Percentiles rank a stretch among this genome's conserved stretches.
These are phyloP conservation scores for Rhagonycha lutea DNA, from an alignment of 2,888 invertebrate genomes.

Conservation along the genomic window DNA sequence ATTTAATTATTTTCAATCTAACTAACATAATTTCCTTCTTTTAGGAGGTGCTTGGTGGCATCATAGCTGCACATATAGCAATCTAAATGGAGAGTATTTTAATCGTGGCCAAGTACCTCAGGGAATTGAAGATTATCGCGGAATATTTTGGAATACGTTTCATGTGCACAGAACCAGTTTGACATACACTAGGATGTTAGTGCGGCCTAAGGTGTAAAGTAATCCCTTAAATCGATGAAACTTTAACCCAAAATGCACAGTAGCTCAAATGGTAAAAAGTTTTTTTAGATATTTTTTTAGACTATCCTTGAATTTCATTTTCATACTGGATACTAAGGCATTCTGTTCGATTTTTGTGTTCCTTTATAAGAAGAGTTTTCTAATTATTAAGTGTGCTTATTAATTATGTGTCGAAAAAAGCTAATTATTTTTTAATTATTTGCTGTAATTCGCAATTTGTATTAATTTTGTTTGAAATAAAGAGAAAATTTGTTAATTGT, in stretches of 20 bases:
- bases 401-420: not conserved
- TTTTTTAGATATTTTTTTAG: not conserved
- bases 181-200: slow-evolving; percentile 71
- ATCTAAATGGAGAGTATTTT: slow-evolving; percentile 69
- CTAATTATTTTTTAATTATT: not conserved
- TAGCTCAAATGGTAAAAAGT: not conserved
- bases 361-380: not conserved
- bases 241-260: not conserved
- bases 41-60: slow-evolving; percentile 74
- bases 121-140: slow-evolving; percentile 61
- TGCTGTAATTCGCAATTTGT: not conserved
- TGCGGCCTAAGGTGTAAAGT: slow-evolving; percentile 59
- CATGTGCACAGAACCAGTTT: too few species aligned
- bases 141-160: slow-evolving; percentile 65
- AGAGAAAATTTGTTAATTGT: not conserved
- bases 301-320: not conserved
- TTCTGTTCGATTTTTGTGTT: not conserved
- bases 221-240: slow-evolving; percentile 6
- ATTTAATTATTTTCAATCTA: too few species aligned
- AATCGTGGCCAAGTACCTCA: slow-evolving; percentile 56
- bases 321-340: not conserved
- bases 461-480: not conserved
- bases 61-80: slow-evolving; percentile 70
- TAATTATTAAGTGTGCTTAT: not conserved
- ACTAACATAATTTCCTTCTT: slow-evolving; percentile 7